Conservation (phyloP, 2,888 invertebrate genomes). For the Campopleginae sp. region DNA sequence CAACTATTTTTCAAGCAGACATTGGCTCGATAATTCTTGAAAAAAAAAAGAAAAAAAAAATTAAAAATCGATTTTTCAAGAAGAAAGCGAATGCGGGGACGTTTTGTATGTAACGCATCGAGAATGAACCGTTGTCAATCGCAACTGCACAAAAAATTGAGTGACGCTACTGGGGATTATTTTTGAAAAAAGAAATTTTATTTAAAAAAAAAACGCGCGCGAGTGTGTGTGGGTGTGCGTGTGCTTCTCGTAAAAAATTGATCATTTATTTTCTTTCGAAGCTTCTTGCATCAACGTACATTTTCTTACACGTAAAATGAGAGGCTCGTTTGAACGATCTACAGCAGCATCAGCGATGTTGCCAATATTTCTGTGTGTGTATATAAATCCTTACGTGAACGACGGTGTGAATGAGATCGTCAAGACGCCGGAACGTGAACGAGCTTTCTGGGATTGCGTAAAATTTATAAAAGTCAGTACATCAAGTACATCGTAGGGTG, state of each 20-base stretch:
- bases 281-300: slow-evolving; percentile 61
- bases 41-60: neutral
- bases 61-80: neutral
- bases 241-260: slow-evolving; percentile 47
- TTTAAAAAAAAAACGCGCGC: slow-evolving; percentile 10
- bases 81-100: slow-evolving; percentile 21
- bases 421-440: slow-evolving; percentile 36
- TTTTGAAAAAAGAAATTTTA: slow-evolving; percentile 7
- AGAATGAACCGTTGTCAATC: slow-evolving; percentile 46
- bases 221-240: slow-evolving; percentile 16
- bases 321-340: slow-evolving; percentile 21
- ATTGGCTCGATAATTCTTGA: neutral
- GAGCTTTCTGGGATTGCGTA: slow-evolving; percentile 53
- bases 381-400: slow-evolving; percentile 17
- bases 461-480: slow-evolving; percentile 1
- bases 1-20: neutral
- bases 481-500: slow-evolving; percentile 16
- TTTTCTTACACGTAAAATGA: slow-evolving; percentile 34
- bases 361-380: slow-evolving; percentile 24
- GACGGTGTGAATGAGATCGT: slow-evolving; percentile 34
- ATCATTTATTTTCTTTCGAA: slow-evolving; percentile 31
- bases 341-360: slow-evolving; percentile 56
- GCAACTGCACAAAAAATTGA: slow-evolving; percentile 21
- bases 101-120: slow-evolving; percentile 20
- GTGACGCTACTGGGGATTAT: slow-evolving; percentile 36